These are phyloP conservation scores for Agonopterix alstromeriana DNA, from an alignment of 2,888 invertebrate species.

Conservation along the genomic window DNA sequence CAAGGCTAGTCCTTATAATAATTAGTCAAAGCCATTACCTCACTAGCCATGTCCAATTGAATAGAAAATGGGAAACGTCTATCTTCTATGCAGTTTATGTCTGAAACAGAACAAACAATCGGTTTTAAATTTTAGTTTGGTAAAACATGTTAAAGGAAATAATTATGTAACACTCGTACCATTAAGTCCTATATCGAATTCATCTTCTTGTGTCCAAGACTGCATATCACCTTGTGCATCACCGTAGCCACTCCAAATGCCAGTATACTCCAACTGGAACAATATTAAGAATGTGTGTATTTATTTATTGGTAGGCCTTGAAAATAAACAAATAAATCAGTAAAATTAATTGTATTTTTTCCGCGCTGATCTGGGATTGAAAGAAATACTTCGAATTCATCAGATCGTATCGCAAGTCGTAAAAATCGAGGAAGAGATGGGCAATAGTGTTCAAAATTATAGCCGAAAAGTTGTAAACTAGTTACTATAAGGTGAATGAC, in stretches of 20 bases:
- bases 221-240: slow-evolving; percentile 30
- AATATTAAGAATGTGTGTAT: not conserved
- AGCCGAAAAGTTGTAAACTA: too few relatives aligned
- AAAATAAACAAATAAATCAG: too few relatives aligned
- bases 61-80: slow-evolving; percentile 25
- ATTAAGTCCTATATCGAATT: slow-evolving; percentile 24
- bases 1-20: too few relatives aligned
- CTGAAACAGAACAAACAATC: slow-evolving; percentile 15
- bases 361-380: too few relatives aligned
- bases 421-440: too few relatives aligned
- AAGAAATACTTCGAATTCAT: too few relatives aligned
- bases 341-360: too few relatives aligned
- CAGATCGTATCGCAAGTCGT: too few relatives aligned
- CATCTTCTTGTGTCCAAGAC: slow-evolving; percentile 35
- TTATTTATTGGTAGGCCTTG: too few relatives aligned
- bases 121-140: not conserved
- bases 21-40: slow-evolving; percentile 34
- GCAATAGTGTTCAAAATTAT: too few relatives aligned
- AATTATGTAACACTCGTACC: slow-evolving; percentile 11
- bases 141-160: not conserved
- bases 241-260: slow-evolving; percentile 29
- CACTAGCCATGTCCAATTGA: slow-evolving; percentile 29
- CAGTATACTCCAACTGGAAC: slow-evolving; percentile 9
- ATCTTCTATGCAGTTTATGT: slow-evolving; percentile 31
- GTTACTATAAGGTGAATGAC: too few relatives aligned